Conservation (phyloP, 2,113 vertebrate species). For the Vulpes lagopus region DNA sequence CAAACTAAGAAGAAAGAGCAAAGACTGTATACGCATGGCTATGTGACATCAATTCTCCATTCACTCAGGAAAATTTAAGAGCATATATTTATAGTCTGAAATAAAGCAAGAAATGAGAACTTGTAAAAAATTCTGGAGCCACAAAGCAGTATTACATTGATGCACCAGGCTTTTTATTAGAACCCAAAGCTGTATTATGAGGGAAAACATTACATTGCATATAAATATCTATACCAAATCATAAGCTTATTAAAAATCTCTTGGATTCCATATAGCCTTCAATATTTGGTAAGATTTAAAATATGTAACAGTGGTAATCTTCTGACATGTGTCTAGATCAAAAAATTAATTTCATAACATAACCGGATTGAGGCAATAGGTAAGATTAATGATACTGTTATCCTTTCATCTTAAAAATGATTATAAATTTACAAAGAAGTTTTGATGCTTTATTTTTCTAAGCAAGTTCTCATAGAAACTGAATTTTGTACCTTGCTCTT, state of each 20-base stretch:
- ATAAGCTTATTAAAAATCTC: conserved; percentile 28
- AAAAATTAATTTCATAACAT: not conserved
- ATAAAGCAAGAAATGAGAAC: conserved; percentile 59
- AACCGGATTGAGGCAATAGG: not conserved
- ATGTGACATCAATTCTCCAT: not conserved
- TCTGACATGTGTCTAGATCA: not conserved
- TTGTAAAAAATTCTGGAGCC: not conserved
- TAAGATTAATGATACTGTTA: not conserved
- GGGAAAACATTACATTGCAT: conserved; percentile 2
- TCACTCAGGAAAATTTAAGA: conserved; percentile 56
- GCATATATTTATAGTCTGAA: conserved; percentile 44
- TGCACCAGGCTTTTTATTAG: conserved; percentile 33
- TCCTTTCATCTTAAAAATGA: conserved; percentile 18
- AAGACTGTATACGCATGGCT: not conserved
- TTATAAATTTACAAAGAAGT: not conserved
- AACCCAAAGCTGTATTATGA: not conserved
- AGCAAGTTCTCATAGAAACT: not conserved
- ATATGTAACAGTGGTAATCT: not conserved
- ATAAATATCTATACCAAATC: not conserved
- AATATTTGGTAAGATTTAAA: not conserved
- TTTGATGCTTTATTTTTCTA: conserved; percentile 6
- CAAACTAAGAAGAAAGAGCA: conserved; percentile 17
- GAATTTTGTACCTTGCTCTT: not conserved
- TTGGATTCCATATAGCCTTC: not conserved
- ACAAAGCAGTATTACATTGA: not conserved